Conservation (phyloP, 2,797 vertebrate genomes). For the Ataeniobius toweri region DNA sequence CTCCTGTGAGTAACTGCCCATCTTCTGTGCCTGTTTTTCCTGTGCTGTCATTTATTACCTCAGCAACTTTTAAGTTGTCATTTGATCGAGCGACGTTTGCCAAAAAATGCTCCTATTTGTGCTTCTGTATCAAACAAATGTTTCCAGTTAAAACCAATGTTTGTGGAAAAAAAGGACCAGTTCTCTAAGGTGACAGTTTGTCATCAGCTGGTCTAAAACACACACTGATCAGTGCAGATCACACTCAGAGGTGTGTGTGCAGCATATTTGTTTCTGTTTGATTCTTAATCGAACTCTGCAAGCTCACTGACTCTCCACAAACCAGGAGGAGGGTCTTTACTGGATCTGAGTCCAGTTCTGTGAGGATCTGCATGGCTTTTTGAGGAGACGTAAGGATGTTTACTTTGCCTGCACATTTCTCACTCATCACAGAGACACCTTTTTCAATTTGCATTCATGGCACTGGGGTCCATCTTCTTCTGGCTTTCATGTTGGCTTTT, state of each 20-base stretch:
- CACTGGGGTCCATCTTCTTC: neutral
- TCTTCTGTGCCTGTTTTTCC: slow-evolving; percentile 58
- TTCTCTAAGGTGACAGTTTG: neutral
- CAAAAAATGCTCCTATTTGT: neutral
- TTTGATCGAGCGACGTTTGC: slow-evolving; percentile 4
- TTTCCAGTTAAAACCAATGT: neutral
- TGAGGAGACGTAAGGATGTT: neutral
- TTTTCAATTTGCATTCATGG: neutral
- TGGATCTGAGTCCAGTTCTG: too few species aligned
- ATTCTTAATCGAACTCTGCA: neutral
- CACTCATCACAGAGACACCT: neutral
- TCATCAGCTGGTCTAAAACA: neutral
- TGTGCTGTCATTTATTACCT: slow-evolving; percentile 59
- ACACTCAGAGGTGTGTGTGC: neutral
- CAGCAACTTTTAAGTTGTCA: slow-evolving; percentile 41
- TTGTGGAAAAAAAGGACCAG: neutral
- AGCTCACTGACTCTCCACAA: neutral
- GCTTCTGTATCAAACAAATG: slow-evolving; percentile 7
- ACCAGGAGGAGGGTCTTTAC: neutral
- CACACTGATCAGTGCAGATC: neutral
- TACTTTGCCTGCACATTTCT: neutral
- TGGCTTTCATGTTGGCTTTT: neutral
- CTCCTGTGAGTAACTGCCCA: slow-evolving; percentile 54
- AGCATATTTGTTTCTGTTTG: neutral
- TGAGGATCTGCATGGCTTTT: too few species aligned